A percentile compares a stretch with the other conserved stretches of the same genome.
Evolutionary conservation across 2,888 invertebrate genomes (phyloP).

Genomic region (Parthenolecanium corni): DNA sequence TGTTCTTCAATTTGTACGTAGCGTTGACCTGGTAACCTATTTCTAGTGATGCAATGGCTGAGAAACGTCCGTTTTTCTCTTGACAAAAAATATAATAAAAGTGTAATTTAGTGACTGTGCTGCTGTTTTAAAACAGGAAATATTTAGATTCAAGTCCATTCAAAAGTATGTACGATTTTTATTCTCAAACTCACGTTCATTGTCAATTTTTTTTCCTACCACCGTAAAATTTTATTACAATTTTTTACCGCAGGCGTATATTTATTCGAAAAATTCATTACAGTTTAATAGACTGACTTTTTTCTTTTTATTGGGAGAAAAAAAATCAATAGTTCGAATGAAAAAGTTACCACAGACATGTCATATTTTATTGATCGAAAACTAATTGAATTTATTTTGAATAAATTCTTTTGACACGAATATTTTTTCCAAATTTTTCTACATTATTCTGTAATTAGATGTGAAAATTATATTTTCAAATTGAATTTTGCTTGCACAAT

Average conservation of each 20-base stretch:
- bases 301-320: background rate
- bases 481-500: background rate
- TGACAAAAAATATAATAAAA: too few relatives aligned
- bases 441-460: background rate
- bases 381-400: background rate
- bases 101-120: too few relatives aligned
- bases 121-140: too few relatives aligned
- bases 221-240: background rate
- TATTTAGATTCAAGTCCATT: too few relatives aligned
- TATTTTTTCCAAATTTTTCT: background rate
- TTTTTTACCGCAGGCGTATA: too few relatives aligned
- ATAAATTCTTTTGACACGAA: background rate
- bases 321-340: background rate
- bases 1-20: background rate
- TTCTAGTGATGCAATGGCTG: conserved; percentile 3
- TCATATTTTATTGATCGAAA: too few relatives aligned
- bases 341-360: background rate
- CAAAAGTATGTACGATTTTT: too few relatives aligned
- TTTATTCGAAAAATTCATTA: too few relatives aligned
- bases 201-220: background rate
- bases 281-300: too few relatives aligned
- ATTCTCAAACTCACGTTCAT: too few relatives aligned
- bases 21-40: conserved; percentile 15
- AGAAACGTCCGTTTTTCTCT: background rate
- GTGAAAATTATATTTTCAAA: too few relatives aligned